These are phyloP conservation scores for Listronotus bonariensis DNA, from an alignment of 1,140 invertebrate species.

Conservation along the genomic window DNA sequence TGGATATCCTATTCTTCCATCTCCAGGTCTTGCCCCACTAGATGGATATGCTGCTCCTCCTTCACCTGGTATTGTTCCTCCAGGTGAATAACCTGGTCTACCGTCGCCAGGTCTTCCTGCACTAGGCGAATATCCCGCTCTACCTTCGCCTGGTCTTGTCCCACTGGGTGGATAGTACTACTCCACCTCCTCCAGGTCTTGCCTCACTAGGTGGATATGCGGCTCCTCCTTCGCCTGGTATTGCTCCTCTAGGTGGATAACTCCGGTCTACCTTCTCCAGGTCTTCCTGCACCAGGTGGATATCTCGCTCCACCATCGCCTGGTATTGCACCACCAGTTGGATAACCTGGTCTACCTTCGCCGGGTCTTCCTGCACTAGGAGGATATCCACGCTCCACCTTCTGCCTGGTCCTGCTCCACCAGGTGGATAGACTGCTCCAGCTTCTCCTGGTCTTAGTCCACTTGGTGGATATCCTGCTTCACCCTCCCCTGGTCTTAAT, in stretches of 20 bases:
- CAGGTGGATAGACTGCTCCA: slow-evolving; percentile 23
- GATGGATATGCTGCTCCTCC: slow-evolving; percentile 25
- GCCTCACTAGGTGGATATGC: not conserved
- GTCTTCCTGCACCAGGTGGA: slow-evolving; percentile 9
- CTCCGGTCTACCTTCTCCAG: slow-evolving; percentile 7
- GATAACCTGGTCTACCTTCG: slow-evolving; percentile 3
- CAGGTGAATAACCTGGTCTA: not conserved
- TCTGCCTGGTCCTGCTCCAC: slow-evolving; percentile 14
- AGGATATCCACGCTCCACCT: slow-evolving; percentile 21
- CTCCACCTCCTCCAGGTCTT: slow-evolving; percentile 5
- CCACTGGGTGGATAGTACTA: slow-evolving; percentile 3
- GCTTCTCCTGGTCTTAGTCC: slow-evolving; percentile 16
- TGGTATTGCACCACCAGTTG: slow-evolving; percentile 6
- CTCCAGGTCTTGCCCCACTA: slow-evolving; percentile 17
- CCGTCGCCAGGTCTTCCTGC: not conserved
- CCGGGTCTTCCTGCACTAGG: slow-evolving; percentile 30
- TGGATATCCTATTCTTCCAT: slow-evolving; percentile 3
- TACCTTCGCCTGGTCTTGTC: not conserved
- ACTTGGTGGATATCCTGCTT: slow-evolving; percentile 2
- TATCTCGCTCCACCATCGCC: not conserved
- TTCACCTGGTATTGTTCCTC: not conserved
- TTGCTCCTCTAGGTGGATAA: not conserved
- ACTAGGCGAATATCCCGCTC: not conserved
- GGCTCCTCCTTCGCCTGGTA: slow-evolving; percentile 12
- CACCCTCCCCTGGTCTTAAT: not conserved